A percentile compares a stretch with the other conserved stretches of the same genome.
Evolutionary conservation across 2,113 vertebrate genomes (phyloP).

Genomic region (Mastomys coucha): DNA sequence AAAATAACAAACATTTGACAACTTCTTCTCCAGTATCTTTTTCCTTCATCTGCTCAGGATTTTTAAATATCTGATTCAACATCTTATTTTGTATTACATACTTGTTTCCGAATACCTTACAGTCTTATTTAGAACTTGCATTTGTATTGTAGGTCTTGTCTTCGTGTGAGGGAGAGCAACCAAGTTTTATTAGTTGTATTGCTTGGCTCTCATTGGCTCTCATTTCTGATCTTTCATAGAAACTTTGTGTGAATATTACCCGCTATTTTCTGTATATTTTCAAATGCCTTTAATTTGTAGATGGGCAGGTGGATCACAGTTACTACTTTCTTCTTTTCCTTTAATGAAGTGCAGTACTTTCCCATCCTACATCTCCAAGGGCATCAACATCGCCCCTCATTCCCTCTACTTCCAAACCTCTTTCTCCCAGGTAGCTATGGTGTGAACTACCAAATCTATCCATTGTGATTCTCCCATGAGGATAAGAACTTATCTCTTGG

Average conservation of each 20-base stretch:
- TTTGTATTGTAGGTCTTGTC: not conserved
- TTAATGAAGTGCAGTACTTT: not conserved
- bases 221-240: constrained; percentile 10
- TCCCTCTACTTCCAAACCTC: not conserved
- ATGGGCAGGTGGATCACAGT: not conserved
- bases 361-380: not conserved
- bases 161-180: not conserved
- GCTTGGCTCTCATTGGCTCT: not conserved
- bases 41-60: not conserved
- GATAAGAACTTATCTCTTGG: not conserved
- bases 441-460: not conserved
- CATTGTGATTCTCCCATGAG: not conserved
- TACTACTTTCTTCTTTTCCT: constrained; percentile 52
- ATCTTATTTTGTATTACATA: not conserved
- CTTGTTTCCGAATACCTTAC: constrained; percentile 22
- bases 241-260: not conserved
- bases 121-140: not conserved
- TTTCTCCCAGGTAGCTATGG: not conserved
- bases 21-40: not conserved
- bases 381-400: not conserved
- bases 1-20: not conserved
- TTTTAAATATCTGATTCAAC: constrained; percentile 29
- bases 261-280: not conserved
- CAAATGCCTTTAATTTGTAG: not conserved
- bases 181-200: not conserved